Conservation (phyloP, 2,888 invertebrate species). For the Rapana venosa region DNA sequence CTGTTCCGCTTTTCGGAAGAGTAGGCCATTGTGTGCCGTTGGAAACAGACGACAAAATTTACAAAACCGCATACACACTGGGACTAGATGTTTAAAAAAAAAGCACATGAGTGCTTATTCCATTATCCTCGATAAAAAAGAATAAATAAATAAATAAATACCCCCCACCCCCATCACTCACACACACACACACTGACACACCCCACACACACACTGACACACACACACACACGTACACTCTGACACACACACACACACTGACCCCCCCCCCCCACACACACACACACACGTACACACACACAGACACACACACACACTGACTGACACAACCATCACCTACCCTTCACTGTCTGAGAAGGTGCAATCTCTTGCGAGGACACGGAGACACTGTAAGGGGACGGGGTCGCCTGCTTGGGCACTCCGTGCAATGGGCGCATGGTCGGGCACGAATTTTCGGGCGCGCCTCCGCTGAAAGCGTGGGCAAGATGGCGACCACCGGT, state of each 20-base stretch:
- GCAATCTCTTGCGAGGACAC: neutral
- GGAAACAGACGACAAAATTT: no score
- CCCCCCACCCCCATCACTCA: neutral
- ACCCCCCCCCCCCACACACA: neutral
- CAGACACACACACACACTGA: neutral
- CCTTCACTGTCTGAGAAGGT: neutral
- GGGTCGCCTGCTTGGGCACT: neutral
- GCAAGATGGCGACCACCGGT: slow-evolving; percentile 11
- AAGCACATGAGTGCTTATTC: no score
- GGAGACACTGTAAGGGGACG: neutral
- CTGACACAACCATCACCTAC: neutral
- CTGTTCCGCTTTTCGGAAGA: no score
- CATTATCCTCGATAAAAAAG: no score
- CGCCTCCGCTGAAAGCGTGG: slow-evolving; percentile 16
- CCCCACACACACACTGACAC: neutral
- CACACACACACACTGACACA: neutral
- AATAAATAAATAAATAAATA: no score
- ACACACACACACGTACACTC: neutral
- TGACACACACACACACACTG: slow-evolving; percentile 22
- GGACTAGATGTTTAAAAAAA: no score
- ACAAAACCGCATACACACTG: no score
- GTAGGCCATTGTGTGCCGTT: no score
- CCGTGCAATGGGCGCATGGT: slow-evolving; percentile 2
- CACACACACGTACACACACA: slow-evolving; percentile 11
- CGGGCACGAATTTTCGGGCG: slow-evolving; percentile 3